Evolutionary conservation across 2,113 vertebrate genomes (phyloP).

Genomic region (Dromaius novaehollandiae): DNA sequence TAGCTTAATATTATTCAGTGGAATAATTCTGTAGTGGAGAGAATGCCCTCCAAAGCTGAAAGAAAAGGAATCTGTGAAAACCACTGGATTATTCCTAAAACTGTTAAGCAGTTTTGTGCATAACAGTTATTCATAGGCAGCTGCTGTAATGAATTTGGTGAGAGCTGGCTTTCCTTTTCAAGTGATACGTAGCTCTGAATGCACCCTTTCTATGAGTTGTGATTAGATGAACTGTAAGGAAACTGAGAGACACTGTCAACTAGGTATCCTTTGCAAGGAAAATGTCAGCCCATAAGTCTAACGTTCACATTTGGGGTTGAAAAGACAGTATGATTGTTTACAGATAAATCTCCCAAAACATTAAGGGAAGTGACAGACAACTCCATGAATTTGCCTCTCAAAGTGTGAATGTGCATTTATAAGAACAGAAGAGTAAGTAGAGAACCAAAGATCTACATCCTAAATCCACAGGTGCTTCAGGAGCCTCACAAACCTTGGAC

Average conservation of each 20-base stretch:
- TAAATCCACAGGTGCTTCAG: not conserved
- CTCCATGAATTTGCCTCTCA: not conserved
- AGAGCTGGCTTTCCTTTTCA: not conserved
- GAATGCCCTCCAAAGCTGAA: not conserved
- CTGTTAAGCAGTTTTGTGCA: not conserved
- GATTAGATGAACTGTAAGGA: not conserved
- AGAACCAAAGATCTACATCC: not conserved
- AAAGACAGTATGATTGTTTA: not conserved
- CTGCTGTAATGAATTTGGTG: not conserved
- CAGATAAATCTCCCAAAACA: conserved; percentile 6
- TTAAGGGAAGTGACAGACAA: not conserved
- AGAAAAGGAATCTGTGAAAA: not conserved
- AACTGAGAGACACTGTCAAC: not conserved
- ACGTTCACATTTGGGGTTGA: not conserved
- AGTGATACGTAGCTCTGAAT: not conserved
- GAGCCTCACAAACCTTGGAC: not conserved
- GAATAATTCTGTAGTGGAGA: not conserved
- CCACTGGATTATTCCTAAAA: not conserved
- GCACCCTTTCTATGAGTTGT: not conserved
- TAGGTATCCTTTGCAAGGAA: not conserved
- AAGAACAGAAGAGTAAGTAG: not conserved
- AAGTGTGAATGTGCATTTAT: not conserved
- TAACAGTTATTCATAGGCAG: not conserved
- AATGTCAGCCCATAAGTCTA: not conserved
- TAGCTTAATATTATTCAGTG: not conserved